Evolutionary conservation across 30 jellyfish, hydroid and myxozoan genomes (phyloP).

Genomic region (Haliclystus octoradiatus): DNA sequence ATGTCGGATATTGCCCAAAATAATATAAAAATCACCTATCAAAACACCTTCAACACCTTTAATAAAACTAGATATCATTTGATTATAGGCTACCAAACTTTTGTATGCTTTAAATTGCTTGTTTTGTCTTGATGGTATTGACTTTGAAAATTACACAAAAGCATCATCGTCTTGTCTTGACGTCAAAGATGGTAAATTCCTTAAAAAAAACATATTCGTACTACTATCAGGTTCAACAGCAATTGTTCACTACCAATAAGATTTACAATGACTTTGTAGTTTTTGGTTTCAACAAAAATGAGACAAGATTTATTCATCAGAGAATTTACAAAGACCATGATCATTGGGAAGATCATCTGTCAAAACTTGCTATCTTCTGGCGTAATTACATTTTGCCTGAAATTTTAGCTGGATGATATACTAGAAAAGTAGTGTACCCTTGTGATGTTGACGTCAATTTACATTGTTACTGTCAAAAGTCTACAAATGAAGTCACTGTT

Average conservation of each 20-base stretch:
- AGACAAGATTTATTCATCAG: conserved; percentile 9
- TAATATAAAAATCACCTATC: not conserved
- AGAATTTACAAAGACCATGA: conserved; percentile 5
- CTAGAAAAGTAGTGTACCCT: not conserved
- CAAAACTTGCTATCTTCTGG: conserved; percentile 21
- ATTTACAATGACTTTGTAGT: too few relatives aligned
- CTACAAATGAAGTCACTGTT: too few relatives aligned
- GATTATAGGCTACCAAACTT: conserved; percentile 15
- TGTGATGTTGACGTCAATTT: not conserved
- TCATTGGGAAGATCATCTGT: conserved; percentile 8
- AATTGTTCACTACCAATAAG: not conserved
- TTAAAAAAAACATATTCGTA: not conserved
- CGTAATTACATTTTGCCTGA: conserved; percentile 13
- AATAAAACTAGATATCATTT: conserved; percentile 23
- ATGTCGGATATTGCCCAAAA: conserved; percentile 11
- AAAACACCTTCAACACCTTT: conserved; percentile 17
- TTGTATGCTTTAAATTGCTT: too few relatives aligned
- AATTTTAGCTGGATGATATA: conserved; percentile 22
- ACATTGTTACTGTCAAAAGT: too few relatives aligned
- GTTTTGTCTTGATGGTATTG: too few relatives aligned
- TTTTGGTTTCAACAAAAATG: too few relatives aligned
- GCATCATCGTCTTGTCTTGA: too few relatives aligned
- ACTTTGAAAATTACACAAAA: too few relatives aligned
- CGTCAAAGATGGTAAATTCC: too few relatives aligned
- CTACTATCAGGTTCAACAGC: conserved; percentile 4